Conservation (phyloP, 2,797 vertebrate genomes). For the Orestias chungarensis region DNA sequence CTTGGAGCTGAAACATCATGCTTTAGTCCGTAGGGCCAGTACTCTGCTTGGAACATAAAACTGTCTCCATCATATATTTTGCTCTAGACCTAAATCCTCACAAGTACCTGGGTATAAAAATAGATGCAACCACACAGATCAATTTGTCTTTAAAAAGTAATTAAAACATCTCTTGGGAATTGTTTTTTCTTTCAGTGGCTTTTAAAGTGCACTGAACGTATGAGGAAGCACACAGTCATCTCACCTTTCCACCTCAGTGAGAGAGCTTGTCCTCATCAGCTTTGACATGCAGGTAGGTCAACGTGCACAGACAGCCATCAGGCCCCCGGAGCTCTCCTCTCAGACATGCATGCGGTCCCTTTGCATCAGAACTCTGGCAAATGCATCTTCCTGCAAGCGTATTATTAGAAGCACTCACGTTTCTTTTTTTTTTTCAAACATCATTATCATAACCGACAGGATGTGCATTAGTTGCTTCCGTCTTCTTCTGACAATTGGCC, state of each 20-base stretch:
- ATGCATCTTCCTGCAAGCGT: slow-evolving; percentile 65
- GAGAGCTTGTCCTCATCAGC: slow-evolving; percentile 58
- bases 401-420: slow-evolving; percentile 77
- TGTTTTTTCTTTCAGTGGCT: neutral
- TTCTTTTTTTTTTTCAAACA: slow-evolving; percentile 65
- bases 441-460: slow-evolving; percentile 74
- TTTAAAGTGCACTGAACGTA: slow-evolving; percentile 29
- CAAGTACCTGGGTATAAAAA: neutral
- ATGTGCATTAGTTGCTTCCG: slow-evolving; percentile 77
- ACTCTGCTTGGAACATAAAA: slow-evolving; percentile 66
- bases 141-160: slow-evolving; percentile 5
- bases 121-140: slow-evolving; percentile 9
- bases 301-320: slow-evolving; percentile 68
- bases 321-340: slow-evolving; percentile 57
- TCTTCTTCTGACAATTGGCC: slow-evolving; percentile 52
- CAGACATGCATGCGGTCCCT: slow-evolving; percentile 65
- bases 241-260: slow-evolving; percentile 70
- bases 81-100: slow-evolving; percentile 30
- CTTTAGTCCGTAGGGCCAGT: slow-evolving; percentile 62
- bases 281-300: slow-evolving; percentile 73
- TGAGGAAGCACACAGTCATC: slow-evolving; percentile 48
- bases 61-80: slow-evolving; percentile 62
- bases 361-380: slow-evolving; percentile 62
- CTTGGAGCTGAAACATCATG: slow-evolving; percentile 71
- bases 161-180: neutral